These are phyloP conservation scores for Mythimna impura DNA, from an alignment of 2,888 invertebrate genomes.

Conservation along the genomic window DNA sequence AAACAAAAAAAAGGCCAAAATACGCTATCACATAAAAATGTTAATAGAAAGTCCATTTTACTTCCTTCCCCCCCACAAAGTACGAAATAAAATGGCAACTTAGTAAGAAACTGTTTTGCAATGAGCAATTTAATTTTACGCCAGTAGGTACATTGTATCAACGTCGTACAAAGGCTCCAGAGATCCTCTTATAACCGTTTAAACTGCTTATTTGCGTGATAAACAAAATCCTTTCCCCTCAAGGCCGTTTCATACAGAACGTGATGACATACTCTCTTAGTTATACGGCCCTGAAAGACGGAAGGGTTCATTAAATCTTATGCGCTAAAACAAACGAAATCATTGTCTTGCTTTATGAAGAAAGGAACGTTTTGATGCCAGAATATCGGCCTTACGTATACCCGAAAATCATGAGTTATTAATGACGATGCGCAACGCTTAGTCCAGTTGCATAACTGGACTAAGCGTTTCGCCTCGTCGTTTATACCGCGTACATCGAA, in stretches of 20 bases:
- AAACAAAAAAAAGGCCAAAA: too few species aligned
- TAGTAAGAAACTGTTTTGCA: conserved; percentile 31
- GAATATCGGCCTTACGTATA: neutral
- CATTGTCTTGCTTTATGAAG: conserved; percentile 30
- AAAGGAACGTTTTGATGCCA: neutral
- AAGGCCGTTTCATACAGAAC: conserved; percentile 50
- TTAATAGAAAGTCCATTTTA: neutral
- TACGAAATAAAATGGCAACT: conserved; percentile 13
- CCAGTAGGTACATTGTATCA: conserved; percentile 36
- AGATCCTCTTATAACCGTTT: conserved; percentile 51
- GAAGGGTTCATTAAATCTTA: conserved; percentile 55
- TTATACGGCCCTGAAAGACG: conserved; percentile 30
- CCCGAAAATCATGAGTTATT: neutral
- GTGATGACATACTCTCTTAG: conserved; percentile 46
- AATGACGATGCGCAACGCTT: too few species aligned
- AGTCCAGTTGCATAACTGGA: too few species aligned
- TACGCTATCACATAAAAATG: neutral
- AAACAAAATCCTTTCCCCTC: conserved; percentile 56
- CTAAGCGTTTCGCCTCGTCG: too few species aligned
- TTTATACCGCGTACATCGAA: too few species aligned
- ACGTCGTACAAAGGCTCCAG: conserved; percentile 30
- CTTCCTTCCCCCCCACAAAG: neutral
- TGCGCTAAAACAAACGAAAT: conserved; percentile 45
- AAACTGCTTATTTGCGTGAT: conserved; percentile 61
- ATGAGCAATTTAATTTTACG: conserved; percentile 41